These are phyloP conservation scores for Cyphomyrus discorhynchus DNA, from an alignment of 2,113 vertebrate genomes.

Conservation along the genomic window DNA sequence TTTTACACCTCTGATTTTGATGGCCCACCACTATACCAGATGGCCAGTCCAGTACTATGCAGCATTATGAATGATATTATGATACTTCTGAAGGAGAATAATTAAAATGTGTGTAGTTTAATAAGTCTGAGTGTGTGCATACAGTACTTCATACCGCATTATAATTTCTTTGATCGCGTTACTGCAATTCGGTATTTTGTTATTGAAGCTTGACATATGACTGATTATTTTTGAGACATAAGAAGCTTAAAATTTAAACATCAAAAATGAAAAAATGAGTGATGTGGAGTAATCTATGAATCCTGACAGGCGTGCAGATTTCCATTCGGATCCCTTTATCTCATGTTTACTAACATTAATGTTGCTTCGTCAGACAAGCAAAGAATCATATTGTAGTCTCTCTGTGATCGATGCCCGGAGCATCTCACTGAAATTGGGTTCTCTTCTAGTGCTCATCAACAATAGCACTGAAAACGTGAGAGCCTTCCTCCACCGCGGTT, in stretches of 20 bases:
- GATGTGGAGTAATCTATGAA: not conserved
- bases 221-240: not conserved
- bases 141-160: not conserved
- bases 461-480: slow-evolving; percentile 55
- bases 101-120: not conserved
- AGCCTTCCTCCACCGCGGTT: slow-evolving; percentile 64
- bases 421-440: slow-evolving; percentile 2
- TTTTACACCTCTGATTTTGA: not conserved
- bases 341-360: not conserved
- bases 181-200: not conserved
- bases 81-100: not conserved
- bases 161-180: not conserved
- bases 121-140: not conserved
- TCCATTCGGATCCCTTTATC: not conserved
- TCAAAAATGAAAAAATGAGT: not conserved
- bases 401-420: not conserved
- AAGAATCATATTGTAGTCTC: not conserved
- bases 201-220: not conserved
- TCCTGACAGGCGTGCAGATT: not conserved
- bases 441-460: slow-evolving; percentile 61
- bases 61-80: not conserved
- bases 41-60: not conserved
- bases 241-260: not conserved
- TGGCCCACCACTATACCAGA: not conserved
- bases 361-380: not conserved